Conservation (phyloP, 2,113 vertebrate species). For the Raja brachyura region DNA sequence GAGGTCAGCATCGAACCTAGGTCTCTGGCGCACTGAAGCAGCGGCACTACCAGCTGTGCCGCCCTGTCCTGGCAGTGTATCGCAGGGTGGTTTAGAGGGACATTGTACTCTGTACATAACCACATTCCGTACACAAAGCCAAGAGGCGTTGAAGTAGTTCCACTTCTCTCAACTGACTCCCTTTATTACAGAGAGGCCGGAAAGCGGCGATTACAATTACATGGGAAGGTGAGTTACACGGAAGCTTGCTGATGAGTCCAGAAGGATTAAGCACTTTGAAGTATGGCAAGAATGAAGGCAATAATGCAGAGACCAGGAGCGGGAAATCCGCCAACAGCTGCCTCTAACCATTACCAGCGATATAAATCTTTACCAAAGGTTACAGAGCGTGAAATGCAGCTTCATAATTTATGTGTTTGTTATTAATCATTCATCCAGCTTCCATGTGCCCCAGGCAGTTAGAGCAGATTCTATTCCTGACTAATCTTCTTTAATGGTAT, state of each 20-base stretch:
- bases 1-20: no score
- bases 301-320: neutral
- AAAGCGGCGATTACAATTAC: neutral
- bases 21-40: no score
- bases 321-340: neutral
- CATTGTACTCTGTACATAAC: neutral
- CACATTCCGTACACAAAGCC: neutral
- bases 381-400: conserved; percentile 8
- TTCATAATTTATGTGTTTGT: neutral
- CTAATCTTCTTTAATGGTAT: neutral
- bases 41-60: no score
- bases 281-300: neutral
- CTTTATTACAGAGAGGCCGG: neutral
- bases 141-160: neutral
- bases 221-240: neutral
- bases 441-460: neutral
- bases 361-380: conserved; percentile 30
- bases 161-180: neutral
- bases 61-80: neutral
- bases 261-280: neutral
- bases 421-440: conserved; percentile 19
- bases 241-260: neutral
- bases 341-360: neutral
- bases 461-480: neutral
- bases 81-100: no score